phyloP scores from a whole-genome alignment of 2,113 vertebrate genomes.

The Elanoides forficatus region DNA sequence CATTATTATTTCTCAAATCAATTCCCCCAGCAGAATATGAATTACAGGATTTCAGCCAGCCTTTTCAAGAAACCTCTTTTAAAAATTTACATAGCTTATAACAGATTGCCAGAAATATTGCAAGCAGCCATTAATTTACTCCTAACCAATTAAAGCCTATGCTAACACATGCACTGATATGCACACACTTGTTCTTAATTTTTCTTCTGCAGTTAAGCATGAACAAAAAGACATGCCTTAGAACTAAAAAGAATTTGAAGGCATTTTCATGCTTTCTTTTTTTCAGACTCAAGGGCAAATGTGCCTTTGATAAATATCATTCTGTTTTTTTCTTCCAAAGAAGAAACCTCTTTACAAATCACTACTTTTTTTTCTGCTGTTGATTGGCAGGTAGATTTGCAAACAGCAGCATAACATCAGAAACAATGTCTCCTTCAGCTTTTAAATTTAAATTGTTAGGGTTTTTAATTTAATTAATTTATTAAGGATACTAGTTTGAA shows the following conservation, averaged over 20 bases:
- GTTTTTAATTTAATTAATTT: background rate
- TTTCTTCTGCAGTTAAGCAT: constrained; percentile 67
- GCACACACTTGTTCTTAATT: constrained; percentile 64
- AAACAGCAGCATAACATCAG: background rate
- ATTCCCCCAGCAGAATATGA: constrained; percentile 67
- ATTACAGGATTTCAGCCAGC: constrained; percentile 73
- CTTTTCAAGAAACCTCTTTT: constrained; percentile 73
- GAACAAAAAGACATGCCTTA: constrained; percentile 42
- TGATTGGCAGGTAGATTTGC: constrained; percentile 17
- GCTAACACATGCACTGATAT: constrained; percentile 69
- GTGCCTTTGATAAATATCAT: constrained; percentile 19
- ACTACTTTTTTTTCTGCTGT: background rate
- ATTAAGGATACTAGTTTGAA: background rate
- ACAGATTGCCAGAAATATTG: constrained; percentile 74
- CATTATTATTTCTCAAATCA: constrained; percentile 72
- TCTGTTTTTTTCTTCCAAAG: background rate
- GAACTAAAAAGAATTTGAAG: constrained; percentile 43
- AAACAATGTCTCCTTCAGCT: background rate
- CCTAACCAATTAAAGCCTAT: constrained; percentile 69
- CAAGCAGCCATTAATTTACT: constrained; percentile 74
- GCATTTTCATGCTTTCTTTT: constrained; percentile 10
- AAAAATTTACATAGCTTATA: constrained; percentile 73
- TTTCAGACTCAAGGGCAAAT: constrained; percentile 11
- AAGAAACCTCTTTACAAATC: background rate
- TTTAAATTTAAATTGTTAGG: background rate